phyloP scores from a whole-genome alignment of 2,888 invertebrate genomes.

The Geophilus truncorum region DNA sequence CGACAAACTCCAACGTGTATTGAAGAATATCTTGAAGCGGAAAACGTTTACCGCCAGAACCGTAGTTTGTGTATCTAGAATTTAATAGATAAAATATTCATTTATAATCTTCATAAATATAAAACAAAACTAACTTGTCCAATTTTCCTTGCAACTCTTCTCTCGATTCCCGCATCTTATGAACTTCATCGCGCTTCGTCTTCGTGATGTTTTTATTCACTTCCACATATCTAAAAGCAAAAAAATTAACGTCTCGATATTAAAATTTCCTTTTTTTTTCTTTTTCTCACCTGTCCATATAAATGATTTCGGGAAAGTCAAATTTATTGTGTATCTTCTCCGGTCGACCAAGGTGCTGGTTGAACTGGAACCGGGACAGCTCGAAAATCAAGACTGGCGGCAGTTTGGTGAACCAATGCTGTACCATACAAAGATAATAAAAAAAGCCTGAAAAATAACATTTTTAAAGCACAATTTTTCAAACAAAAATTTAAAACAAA shows the following conservation, averaged over 20 bases:
- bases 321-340: constrained; percentile 53
- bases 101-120: no score
- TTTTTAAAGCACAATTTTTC: neutral
- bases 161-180: constrained; percentile 47
- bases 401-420: constrained; percentile 51
- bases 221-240: constrained; percentile 48
- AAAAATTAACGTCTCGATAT: neutral
- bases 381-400: constrained; percentile 52
- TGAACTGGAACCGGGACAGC: constrained; percentile 51
- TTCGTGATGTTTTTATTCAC: constrained; percentile 48
- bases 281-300: constrained; percentile 49
- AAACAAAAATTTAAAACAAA: neutral
- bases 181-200: constrained; percentile 48
- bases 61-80: constrained; percentile 47
- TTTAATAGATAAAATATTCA: neutral
- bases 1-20: constrained; percentile 50
- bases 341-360: constrained; percentile 49
- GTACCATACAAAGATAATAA: constrained; percentile 36
- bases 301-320: constrained; percentile 50
- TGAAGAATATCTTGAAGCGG: constrained; percentile 49
- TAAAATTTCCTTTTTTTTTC: neutral
- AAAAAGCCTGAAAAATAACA: constrained; percentile 26
- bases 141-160: constrained; percentile 45
- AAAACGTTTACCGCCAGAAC: constrained; percentile 48
- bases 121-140: constrained; percentile 47